Evolutionary conservation across 2,797 vertebrate genomes (phyloP), one percentile per base, ranked within the genome.

Genomic region (Kryptopterus vitreolus): DNA sequence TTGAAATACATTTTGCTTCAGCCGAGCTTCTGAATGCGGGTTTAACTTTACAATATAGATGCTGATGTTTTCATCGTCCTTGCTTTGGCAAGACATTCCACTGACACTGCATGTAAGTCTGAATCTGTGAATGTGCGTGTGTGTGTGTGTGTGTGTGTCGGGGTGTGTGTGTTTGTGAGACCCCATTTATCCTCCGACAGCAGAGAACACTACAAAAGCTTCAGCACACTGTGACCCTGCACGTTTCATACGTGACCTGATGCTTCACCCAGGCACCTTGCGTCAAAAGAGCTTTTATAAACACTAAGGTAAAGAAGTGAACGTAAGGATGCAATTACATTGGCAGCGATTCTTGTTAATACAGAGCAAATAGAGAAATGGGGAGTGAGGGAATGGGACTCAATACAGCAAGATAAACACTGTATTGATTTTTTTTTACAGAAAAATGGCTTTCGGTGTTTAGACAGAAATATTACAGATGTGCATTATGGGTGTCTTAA

Each of bases 21-120:
- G n/a, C 85, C 79, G 55, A 62, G 31, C 87, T 85, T 85, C 84
- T 86, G 83, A 87, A 87, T 72, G 16, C 66, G 53, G 35, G 65
- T 90, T 92, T 91, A 92, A 92, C 92, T 92, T 90, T 89, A 89
- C 89, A 90, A 91, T 91, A 89, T 88, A 86, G 82, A 85, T 87
- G 88, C 88, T 89, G 88, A 91, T 92, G 91, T 92, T 92, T 92
- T 92, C 90, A 92, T 92, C 90, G 87, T 88, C 77, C 6, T 55
- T 88, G 87, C 87, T 85, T 84, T 81, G 83, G 89, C 22, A 84
- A 88, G 82, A 83, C 85, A 87, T 89, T 86, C 85, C 43, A 65
- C 69, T 81, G 83, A 81, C 75, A 31, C 65, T 82, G 80, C 72
- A 83, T 73, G 59, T 38, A 76, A 70, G 79, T 53, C 35, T 55